Evolutionary conservation across 2,888 invertebrate genomes (phyloP).

Genomic region (Drosophila fulvimacula): DNA sequence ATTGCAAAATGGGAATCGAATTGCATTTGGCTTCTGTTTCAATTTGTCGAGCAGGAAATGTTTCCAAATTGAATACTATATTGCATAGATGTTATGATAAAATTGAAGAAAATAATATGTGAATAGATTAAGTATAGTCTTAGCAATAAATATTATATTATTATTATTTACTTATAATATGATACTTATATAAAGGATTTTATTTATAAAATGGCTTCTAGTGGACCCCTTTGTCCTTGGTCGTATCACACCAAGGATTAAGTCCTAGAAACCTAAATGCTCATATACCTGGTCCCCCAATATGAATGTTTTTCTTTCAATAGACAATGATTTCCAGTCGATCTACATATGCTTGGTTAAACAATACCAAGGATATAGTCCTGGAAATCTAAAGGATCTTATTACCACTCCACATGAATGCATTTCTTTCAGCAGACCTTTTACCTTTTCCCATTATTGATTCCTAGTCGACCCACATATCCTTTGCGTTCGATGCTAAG

Average conservation of each 20-base stretch:
- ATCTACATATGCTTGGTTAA: neutral
- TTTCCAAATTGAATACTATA: neutral
- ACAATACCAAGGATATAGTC: neutral
- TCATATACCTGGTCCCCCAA: neutral
- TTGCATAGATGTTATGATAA: neutral
- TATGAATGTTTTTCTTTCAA: neutral
- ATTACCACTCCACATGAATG: neutral
- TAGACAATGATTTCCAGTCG: neutral
- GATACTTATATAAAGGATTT: no score
- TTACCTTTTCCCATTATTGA: neutral
- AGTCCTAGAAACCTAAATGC: neutral
- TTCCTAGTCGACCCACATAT: neutral
- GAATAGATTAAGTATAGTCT: neutral
- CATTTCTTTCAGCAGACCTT: neutral
- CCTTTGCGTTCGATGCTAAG: neutral
- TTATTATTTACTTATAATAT: neutral
- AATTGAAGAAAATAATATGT: neutral
- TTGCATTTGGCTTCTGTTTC: conserved; percentile 2
- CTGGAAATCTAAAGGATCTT: neutral
- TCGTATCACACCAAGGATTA: neutral
- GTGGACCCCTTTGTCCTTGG: neutral
- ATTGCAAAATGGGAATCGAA: conserved; percentile 7
- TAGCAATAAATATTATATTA: neutral
- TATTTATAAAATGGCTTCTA: no score
- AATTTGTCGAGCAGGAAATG: neutral